Conservation (phyloP, 2,113 vertebrate species). For the Psammodynastes pulverulentus region DNA sequence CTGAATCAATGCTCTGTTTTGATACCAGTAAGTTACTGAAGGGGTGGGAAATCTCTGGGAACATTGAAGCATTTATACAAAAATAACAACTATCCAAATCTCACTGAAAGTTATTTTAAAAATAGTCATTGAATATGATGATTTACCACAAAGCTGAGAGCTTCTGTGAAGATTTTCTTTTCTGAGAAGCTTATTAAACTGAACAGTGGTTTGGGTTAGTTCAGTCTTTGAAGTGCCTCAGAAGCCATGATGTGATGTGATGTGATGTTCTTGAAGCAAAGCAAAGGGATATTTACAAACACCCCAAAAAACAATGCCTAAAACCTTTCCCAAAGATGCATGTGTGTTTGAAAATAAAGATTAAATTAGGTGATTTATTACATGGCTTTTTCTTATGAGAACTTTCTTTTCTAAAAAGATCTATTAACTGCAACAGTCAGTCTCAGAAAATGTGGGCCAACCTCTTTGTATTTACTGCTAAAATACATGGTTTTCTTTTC, state of each 20-base stretch:
- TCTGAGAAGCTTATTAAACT: neutral
- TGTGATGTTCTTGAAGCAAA: neutral
- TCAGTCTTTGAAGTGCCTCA: neutral
- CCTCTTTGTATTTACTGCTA: neutral
- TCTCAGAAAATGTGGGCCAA: neutral
- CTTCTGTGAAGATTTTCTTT: neutral
- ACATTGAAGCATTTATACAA: neutral
- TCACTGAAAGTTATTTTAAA: neutral
- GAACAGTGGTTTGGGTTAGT: neutral
- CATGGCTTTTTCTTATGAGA: neutral
- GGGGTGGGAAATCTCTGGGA: neutral
- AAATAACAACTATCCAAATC: neutral
- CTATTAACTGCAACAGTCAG: neutral
- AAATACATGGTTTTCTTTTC: neutral
- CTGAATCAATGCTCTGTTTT: neutral
- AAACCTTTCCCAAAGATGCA: neutral
- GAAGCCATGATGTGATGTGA: neutral
- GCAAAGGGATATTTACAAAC: neutral
- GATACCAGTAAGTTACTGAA: neutral
- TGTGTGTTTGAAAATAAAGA: neutral
- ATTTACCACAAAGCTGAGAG: neutral
- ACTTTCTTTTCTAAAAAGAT: neutral
- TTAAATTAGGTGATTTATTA: neutral
- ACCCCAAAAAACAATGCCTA: neutral
- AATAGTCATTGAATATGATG: neutral